Evolutionary conservation across 1,140 invertebrate genomes (phyloP), one percentile per base, ranked within the genome.

Genomic region (Drosophila cardini): DNA sequence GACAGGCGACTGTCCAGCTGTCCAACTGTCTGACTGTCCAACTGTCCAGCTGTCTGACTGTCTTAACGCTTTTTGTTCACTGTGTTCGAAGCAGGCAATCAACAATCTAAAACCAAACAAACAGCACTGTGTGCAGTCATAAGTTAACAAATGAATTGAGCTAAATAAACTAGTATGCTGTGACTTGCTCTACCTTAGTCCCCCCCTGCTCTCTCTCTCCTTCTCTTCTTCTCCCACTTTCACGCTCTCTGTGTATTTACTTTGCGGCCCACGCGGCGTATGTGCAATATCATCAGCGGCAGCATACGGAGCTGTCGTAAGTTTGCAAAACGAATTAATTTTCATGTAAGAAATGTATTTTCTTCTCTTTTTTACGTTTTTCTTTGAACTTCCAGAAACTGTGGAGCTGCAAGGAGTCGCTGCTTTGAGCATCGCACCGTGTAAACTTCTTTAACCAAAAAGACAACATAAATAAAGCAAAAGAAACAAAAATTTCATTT

Each of bases 301-400:
- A 26, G 40, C 38, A 26, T 26, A 38, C 32, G 55, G 26, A 65
- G 42, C 61, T 82, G 36, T 5, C 13, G 11, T 38, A 45, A 67
- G 64, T 53, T 80, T 84, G 70, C 77, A 73, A 74, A 52, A 53
- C 74, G 62, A 69, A 63, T 87, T 82, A 61, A 76, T 77, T 77
- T 26, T 80, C 72, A 80, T 67, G 86, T 72, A 74, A 70, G 67
- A 74, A 65, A 18, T 58, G 70, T n/a, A n/a, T n/a, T n/a, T n/a
- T n/a, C n/a, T n/a, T n/a, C n/a, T n/a, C n/a, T 74, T 83, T 18
- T 53, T 58, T 56, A 56, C 62, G 69, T 9, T 60, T 57, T 58
- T 65, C 61, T 75, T 81, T 84, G 68, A 84, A 80, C 81, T 84
- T 76, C n/a, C 48, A 13, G 57, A 55, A 65, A 40, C 55, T 36